Evolutionary conservation across 2,113 vertebrate species (phyloP), one percentile per base, ranked within the genome.

Genomic region (Heptranchias perlo): DNA sequence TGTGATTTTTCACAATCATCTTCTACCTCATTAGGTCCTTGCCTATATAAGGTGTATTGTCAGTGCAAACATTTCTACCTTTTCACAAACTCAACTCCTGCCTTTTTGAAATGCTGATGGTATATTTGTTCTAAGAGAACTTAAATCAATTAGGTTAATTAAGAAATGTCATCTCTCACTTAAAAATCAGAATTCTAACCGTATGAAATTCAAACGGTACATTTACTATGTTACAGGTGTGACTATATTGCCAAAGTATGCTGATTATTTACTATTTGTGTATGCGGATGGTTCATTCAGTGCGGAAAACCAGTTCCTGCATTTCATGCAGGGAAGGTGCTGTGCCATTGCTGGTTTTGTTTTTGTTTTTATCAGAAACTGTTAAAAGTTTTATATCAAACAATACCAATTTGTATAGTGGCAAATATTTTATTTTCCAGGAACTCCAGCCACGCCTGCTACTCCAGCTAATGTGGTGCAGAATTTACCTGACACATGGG

Each of bases 401-500:
- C 49, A 91, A n/a, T 58, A 58, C 8, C 11, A 95, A 95, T 95
- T 95, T 73, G 8, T 52, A 31, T 95, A 25, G 21, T 65, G 61
- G 13, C 28, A 13, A 69, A 23, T 86, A 10, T 94, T 92, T 78
- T 96, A 2, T 61, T 39, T 87, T 13, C 52, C 86, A 99, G 99
- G 99, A 96, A 99, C 99, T 49, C 99, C 99, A 47, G 98, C 99
- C 64, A 99, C 99, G 35, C 99, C 99, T 1, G 99, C 98, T 95
- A 99, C 99, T 58, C 99, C 99, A 96, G 99, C 99, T 96, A 99
- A 99, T 96, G 98, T 99, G 28, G 98, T 99, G 0, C 99, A 98
- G 96, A 98, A 98, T 96, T 98, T 99, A 78, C 98, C 99, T n/a
- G 99, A 99, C 96, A 98, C 98, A 1, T 99, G 99, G 99, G 98